A percentile compares a stretch with the other conserved stretches of the same genome.
These are phyloP conservation scores for Drosophila macrospina DNA, from an alignment of 2,888 invertebrate genomes.

Conservation along the genomic window DNA sequence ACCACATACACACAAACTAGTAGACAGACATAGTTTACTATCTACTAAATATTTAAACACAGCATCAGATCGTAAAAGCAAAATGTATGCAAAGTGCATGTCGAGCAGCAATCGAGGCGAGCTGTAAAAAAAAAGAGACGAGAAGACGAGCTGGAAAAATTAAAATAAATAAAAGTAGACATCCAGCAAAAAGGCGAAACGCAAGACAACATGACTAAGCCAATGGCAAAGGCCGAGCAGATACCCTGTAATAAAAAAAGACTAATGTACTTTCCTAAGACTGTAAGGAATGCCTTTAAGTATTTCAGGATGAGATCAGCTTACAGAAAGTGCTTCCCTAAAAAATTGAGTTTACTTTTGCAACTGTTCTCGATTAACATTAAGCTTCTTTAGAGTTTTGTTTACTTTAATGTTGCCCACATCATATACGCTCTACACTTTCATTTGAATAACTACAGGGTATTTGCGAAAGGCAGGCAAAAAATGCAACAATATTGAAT, in stretches of 20 bases:
- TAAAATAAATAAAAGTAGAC: conserved; percentile 74
- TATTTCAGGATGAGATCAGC: too few relatives aligned
- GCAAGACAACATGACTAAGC: neutral
- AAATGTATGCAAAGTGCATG: conserved; percentile 80
- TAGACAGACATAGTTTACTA: conserved; percentile 72
- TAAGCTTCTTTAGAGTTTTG: too few relatives aligned
- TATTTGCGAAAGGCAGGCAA: conserved; percentile 10
- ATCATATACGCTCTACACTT: neutral
- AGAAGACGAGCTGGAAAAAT: conserved; percentile 35
- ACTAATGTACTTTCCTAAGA: too few relatives aligned
- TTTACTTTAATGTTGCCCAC: neutral
- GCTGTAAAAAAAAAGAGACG: conserved; percentile 62
- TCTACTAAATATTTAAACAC: conserved; percentile 77
- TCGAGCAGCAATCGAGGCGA: conserved; percentile 78
- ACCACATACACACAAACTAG: conserved; percentile 13
- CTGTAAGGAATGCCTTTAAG: neutral
- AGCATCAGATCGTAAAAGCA: conserved; percentile 78
- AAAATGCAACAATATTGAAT: conserved; percentile 75
- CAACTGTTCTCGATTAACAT: too few relatives aligned
- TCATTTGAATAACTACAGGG: neutral
- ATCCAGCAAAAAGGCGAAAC: conserved; percentile 32
- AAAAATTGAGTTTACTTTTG: too few relatives aligned
- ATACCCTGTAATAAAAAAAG: conserved; percentile 19
- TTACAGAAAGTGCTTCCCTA: too few relatives aligned
- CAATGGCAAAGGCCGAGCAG: neutral